Evolutionary conservation across 2,113 vertebrate species (phyloP).

Genomic region (Oryzias javanicus): DNA sequence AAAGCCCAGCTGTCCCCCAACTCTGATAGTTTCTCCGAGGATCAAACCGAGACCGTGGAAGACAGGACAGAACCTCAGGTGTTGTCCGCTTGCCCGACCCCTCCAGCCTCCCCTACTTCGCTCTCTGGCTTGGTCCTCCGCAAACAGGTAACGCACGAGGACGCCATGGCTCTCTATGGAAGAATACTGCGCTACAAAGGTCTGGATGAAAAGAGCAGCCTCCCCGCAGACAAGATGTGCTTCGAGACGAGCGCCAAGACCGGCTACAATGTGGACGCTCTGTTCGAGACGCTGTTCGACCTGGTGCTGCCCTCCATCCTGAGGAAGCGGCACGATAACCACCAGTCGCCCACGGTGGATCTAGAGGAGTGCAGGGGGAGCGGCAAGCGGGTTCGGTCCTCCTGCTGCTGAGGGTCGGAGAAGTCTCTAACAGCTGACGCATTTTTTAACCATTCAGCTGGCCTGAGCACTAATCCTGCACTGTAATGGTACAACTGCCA

Average conservation of each 20-base stretch:
- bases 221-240: constrained; percentile 90
- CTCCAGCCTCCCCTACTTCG: constrained; percentile 52
- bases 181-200: constrained; percentile 89
- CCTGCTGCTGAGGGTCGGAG: constrained; percentile 55
- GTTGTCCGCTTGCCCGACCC: constrained; percentile 30
- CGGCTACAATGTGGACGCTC: constrained; percentile 86
- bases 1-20: constrained; percentile 31
- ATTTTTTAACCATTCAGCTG: constrained; percentile 39
- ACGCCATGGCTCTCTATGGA: constrained; percentile 84
- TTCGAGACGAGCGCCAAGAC: constrained; percentile 98
- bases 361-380: constrained; percentile 74
- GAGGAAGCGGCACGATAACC: constrained; percentile 80
- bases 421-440: not conserved
- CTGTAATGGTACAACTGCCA: constrained; percentile 39
- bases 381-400: constrained; percentile 33
- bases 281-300: constrained; percentile 93
- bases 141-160: constrained; percentile 83
- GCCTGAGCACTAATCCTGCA: constrained; percentile 10
- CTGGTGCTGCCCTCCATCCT: constrained; percentile 86
- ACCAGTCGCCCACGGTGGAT: constrained; percentile 80
- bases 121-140: constrained; percentile 37
- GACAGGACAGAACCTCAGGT: constrained; percentile 41
- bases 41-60: constrained; percentile 10
- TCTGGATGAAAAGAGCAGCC: constrained; percentile 82
- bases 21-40: constrained; percentile 18